Evolutionary conservation across 1,140 invertebrate genomes (phyloP).

Genomic region (Cotesia chilonis): DNA sequence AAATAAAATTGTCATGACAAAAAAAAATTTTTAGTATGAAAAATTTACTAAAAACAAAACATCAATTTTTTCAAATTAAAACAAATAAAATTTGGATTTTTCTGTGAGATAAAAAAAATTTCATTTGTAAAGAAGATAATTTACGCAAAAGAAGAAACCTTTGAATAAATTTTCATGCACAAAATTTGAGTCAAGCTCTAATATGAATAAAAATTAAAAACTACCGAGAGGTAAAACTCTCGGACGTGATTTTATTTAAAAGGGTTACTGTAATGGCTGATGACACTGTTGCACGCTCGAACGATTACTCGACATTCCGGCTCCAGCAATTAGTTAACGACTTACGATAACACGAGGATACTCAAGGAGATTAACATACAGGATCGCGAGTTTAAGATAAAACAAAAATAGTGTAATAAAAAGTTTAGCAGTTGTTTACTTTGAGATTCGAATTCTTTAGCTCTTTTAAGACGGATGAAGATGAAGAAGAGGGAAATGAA

Average conservation of each 20-base stretch:
- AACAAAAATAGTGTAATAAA: neutral
- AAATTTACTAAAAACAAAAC: no score
- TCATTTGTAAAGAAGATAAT: no score
- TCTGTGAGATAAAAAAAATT: no score
- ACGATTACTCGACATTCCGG: conserved; percentile 22
- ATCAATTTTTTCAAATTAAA: no score
- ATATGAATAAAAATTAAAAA: no score
- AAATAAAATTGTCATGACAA: no score
- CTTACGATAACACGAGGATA: conserved; percentile 33
- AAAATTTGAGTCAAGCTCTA: no score
- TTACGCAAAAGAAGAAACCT: no score
- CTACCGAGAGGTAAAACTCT: neutral
- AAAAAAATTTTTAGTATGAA: no score
- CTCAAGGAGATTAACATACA: conserved; percentile 16
- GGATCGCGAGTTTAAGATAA: neutral
- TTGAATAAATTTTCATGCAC: no score
- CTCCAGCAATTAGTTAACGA: conserved; percentile 40
- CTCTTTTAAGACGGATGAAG: no score
- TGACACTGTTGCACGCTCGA: conserved; percentile 27
- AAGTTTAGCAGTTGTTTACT: neutral
- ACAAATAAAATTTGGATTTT: no score
- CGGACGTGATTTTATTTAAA: conserved; percentile 3
- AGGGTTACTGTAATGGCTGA: conserved; percentile 27
- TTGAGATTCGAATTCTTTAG: neutral
- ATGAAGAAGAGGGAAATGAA: neutral